phyloP scores from a whole-genome alignment of 2,113 vertebrate species.

The Mormyrus lacerda region DNA sequence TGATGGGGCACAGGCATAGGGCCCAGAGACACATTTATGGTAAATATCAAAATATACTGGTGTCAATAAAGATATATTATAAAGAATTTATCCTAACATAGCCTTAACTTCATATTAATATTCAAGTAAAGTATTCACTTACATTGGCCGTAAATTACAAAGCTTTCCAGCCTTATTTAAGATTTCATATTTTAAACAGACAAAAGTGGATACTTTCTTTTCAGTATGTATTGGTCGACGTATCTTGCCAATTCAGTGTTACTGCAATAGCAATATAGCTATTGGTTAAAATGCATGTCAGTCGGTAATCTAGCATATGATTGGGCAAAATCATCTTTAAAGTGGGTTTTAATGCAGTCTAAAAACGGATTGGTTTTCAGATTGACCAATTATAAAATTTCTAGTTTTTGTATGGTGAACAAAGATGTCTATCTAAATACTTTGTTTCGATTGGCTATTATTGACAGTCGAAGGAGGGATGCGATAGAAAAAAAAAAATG shows the following conservation, averaged over 20 bases:
- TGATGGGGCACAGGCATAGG: too few relatives aligned
- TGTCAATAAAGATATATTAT: too few relatives aligned
- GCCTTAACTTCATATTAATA: background rate
- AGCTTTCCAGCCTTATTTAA: background rate
- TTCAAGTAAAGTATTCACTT: background rate
- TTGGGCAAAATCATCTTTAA: background rate
- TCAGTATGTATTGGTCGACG: background rate
- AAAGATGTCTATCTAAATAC: accelerated
- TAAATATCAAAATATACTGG: too few relatives aligned
- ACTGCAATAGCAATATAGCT: background rate
- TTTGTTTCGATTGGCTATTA: conserved; percentile 33
- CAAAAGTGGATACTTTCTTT: background rate
- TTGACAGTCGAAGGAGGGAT: background rate
- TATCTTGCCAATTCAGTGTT: background rate
- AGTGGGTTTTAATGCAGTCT: background rate
- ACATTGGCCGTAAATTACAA: background rate
- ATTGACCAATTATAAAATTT: background rate
- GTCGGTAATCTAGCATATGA: background rate
- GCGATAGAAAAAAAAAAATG: conserved; percentile 23
- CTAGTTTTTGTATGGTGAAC: background rate
- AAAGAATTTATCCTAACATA: background rate
- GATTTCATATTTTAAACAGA: background rate
- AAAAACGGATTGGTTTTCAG: background rate
- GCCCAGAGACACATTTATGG: too few relatives aligned
- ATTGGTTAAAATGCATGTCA: background rate